phyloP scores from a whole-genome alignment of 2,888 invertebrate genomes.

The Syrphus vitripennis region DNA sequence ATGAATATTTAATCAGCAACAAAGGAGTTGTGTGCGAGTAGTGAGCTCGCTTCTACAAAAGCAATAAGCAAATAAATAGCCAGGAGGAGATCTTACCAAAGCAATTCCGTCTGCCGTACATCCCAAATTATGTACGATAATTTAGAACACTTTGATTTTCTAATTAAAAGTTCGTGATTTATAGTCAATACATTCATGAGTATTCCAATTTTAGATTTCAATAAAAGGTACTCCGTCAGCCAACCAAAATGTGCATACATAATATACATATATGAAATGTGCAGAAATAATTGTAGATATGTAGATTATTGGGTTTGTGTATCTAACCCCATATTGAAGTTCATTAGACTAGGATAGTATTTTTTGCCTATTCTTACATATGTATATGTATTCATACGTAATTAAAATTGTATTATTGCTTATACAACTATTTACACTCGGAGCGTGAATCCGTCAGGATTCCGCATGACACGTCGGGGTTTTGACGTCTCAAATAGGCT shows the following conservation, averaged over 20 bases:
- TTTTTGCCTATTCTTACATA: too few species aligned
- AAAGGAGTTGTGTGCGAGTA: slow-evolving; percentile 12
- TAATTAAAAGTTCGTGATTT: background rate
- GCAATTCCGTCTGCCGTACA: background rate
- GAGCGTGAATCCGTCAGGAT: too few species aligned
- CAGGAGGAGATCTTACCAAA: background rate
- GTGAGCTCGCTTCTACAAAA: too few species aligned
- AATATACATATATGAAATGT: background rate
- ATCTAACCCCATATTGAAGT: background rate
- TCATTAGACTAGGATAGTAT: background rate
- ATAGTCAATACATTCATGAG: background rate
- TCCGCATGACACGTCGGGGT: too few species aligned
- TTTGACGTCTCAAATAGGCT: too few species aligned
- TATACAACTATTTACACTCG: too few species aligned
- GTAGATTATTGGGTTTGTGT: background rate
- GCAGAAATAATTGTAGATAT: too few species aligned
- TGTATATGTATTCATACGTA: too few species aligned
- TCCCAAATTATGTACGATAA: background rate
- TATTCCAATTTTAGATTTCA: background rate
- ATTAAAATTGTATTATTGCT: too few species aligned
- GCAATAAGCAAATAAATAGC: background rate
- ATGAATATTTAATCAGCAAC: background rate
- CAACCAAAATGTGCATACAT: background rate
- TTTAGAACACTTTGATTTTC: background rate
- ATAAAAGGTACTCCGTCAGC: background rate